phyloP scores from a whole-genome alignment of 1,140 invertebrate genomes.

The Brevipalpus yothersi region DNA sequence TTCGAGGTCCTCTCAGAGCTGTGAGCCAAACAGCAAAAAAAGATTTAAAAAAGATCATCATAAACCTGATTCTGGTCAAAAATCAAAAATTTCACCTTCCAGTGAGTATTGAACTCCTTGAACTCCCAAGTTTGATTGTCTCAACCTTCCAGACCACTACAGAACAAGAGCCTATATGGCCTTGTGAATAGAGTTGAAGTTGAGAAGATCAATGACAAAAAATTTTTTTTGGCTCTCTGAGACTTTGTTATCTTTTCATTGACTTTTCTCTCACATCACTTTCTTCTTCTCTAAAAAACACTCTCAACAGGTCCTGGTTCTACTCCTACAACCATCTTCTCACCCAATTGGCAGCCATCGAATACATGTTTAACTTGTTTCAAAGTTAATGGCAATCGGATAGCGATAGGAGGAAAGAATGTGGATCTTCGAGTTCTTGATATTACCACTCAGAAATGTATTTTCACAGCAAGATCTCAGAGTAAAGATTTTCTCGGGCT shows the following conservation, averaged over 20 bases:
- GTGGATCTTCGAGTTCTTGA: slow-evolving; percentile 9
- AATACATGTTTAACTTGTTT: slow-evolving; percentile 6
- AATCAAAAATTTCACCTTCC: too few species aligned
- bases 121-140: too few species aligned
- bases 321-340: not conserved
- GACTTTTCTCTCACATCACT: not conserved
- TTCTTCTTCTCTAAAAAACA: not conserved
- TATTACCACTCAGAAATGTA: slow-evolving; percentile 6
- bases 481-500: slow-evolving; percentile 8
- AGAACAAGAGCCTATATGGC: too few species aligned
- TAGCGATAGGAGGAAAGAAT: slow-evolving; percentile 9
- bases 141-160: too few species aligned
- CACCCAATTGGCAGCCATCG: slow-evolving; percentile 2
- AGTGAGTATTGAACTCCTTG: too few species aligned
- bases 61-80: too few species aligned
- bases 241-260: not conserved
- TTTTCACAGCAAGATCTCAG: slow-evolving; percentile 7
- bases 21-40: too few species aligned
- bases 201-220: too few species aligned
- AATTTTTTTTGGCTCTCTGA: too few species aligned
- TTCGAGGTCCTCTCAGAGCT: too few species aligned
- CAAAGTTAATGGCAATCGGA: slow-evolving; percentile 2
- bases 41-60: too few species aligned
- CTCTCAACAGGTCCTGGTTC: not conserved
- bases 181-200: too few species aligned